Conservation (phyloP, 2,113 vertebrate species). For the Meriones unguiculatus region DNA sequence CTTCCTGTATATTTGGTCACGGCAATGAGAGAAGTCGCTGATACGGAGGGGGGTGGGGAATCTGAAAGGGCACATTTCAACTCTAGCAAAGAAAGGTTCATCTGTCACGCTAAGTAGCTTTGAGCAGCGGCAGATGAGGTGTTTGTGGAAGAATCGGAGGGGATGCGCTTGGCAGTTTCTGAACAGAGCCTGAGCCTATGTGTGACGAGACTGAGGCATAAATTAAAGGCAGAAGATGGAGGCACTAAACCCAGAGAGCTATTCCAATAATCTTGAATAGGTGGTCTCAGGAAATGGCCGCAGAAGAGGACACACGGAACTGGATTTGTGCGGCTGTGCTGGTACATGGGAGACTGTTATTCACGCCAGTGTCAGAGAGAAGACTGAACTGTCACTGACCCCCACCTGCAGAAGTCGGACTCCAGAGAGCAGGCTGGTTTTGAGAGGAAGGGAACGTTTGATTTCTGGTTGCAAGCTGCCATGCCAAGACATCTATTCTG, state of each 20-base stretch:
- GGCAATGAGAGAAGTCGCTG: not conserved
- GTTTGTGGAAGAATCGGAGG: not conserved
- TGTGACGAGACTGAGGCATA: not conserved
- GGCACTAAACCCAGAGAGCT: not conserved
- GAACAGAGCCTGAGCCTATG: not conserved
- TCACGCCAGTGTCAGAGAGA: not conserved
- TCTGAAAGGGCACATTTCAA: not conserved
- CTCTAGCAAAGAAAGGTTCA: not conserved
- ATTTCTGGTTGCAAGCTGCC: not conserved
- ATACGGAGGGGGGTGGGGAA: not conserved
- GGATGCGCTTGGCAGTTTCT: not conserved
- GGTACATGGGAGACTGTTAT: not conserved
- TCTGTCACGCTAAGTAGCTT: not conserved
- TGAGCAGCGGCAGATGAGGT: not conserved
- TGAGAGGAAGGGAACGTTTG: not conserved
- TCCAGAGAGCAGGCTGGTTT: not conserved
- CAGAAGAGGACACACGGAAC: not conserved
- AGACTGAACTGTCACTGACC: not conserved
- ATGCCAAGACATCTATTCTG: not conserved
- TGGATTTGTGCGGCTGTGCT: not conserved
- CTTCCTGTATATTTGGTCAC: not conserved
- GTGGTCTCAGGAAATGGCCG: not conserved
- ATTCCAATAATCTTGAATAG: not conserved
- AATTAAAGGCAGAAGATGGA: not conserved
- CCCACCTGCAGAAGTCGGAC: not conserved